Evolutionary conservation across 2,113 vertebrate genomes (phyloP), one percentile per base, ranked within the genome.

Genomic region (Epinephelus cyanopodus): DNA sequence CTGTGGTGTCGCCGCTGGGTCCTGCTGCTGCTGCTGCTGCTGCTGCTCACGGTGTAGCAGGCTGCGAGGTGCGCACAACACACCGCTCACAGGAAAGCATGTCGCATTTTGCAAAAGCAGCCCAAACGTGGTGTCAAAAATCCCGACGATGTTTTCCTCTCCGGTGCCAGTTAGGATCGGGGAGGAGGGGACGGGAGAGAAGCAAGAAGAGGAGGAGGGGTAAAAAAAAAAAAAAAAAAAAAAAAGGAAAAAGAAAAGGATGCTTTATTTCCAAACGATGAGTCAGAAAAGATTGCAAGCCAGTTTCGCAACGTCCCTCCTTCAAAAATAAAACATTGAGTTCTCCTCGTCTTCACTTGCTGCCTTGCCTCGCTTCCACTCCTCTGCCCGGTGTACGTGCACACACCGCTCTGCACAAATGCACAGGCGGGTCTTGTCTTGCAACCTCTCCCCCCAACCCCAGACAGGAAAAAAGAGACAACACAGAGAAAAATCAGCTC

Each of bases 281-380:
- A 95, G 89, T 94, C 92, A 89, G 81, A 83, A 89, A 91, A 92
- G 83, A 92, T 82, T 79, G 76, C 88, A 33, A 87, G 87, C 90
- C 83, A 83, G 91, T 95, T 95, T 94, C 90, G 90, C 91, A 93
- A 93, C 93, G 95, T 95, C 93, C 93, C 88, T 94, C 94, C 91
- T 90, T 85, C 95, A 79, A 87, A 93, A 92, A 92, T 86, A 79
- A 95, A 92, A 90, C 88, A 78, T 54, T 47, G 25, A 27, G 87
- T 74, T 76, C 90, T 88, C 85, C 73, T 84, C 52, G 85, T 78
- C 90, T 86, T 78, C 92, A 89, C 89, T 93, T 83, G 72, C 83
- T 54, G 63, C 81, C 64, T 56, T 50, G 57, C 67, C 62, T 56
- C 45, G 73, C 74, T 72, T 75, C 68, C 82, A 18, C 74, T 82